Evolutionary conservation across 2,888 invertebrate genomes (phyloP).

Genomic region (Drosophila paramelanica): DNA sequence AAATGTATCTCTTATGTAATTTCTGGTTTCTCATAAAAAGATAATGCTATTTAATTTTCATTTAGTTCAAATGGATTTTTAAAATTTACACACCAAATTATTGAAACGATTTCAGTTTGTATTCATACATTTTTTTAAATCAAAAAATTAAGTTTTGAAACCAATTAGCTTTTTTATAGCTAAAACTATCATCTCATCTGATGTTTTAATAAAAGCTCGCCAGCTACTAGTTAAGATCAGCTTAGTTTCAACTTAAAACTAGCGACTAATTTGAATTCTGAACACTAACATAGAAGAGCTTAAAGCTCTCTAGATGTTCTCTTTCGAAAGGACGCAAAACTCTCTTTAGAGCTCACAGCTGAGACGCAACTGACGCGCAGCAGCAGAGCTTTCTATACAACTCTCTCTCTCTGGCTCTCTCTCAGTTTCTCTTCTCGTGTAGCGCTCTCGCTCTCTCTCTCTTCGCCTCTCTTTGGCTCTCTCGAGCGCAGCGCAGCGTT

Average conservation of each 20-base stretch:
- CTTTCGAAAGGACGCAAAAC: slow-evolving; percentile 48
- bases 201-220: background rate
- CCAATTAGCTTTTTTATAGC: background rate
- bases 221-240: slow-evolving; percentile 31
- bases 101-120: too few species aligned
- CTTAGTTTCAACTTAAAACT: slow-evolving; percentile 5
- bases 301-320: slow-evolving; percentile 43
- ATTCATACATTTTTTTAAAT: too few species aligned
- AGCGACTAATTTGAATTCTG: slow-evolving; percentile 2
- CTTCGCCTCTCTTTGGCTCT: slow-evolving; percentile 3
- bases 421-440: slow-evolving; percentile 2
- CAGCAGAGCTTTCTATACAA: slow-evolving; percentile 43
- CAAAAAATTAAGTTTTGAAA: too few species aligned
- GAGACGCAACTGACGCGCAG: slow-evolving; percentile 56
- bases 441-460: slow-evolving; percentile 12
- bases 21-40: too few species aligned
- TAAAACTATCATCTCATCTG: background rate
- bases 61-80: too few species aligned
- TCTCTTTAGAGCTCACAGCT: slow-evolving; percentile 46
- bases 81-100: too few species aligned
- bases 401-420: slow-evolving; percentile 2
- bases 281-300: slow-evolving; percentile 31
- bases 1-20: background rate
- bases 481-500: slow-evolving; percentile 62
- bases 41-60: too few species aligned